phyloP scores from a whole-genome alignment of 2,797 vertebrate genomes.

The Xiphophorus birchmanni region DNA sequence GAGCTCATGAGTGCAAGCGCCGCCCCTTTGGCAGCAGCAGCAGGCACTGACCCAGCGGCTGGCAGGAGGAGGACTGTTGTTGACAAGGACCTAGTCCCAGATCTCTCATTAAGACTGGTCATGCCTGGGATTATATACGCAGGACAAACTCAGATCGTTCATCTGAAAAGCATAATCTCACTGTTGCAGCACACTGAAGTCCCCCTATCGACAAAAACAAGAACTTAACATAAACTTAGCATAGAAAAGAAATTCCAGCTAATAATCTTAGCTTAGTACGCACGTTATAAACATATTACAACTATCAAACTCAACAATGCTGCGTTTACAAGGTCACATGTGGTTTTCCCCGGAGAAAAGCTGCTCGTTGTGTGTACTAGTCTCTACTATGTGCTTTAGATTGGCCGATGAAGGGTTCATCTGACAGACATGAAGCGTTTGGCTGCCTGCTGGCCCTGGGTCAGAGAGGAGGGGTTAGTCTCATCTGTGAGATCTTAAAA shows the following conservation, averaged over 20 bases:
- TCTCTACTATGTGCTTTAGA: constrained; percentile 18
- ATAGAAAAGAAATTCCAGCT: not conserved
- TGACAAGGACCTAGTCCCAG: constrained; percentile 71
- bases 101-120: constrained; percentile 74
- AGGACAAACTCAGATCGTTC: constrained; percentile 46
- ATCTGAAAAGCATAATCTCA: constrained; percentile 45
- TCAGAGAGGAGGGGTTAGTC: constrained; percentile 53
- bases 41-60: constrained; percentile 58
- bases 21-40: constrained; percentile 69
- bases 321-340: constrained; percentile 19
- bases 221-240: constrained; percentile 19
- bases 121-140: constrained; percentile 69
- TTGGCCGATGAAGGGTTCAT: constrained; percentile 40
- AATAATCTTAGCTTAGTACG: constrained; percentile 6
- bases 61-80: constrained; percentile 66
- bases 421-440: constrained; percentile 57
- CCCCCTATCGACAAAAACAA: constrained; percentile 56
- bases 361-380: constrained; percentile 8
- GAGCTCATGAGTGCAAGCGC: constrained; percentile 58
- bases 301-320: constrained; percentile 23
- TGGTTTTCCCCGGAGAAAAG: constrained; percentile 13
- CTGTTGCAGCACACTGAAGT: constrained; percentile 33
- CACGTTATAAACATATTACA: constrained; percentile 14
- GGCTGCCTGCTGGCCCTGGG: constrained; percentile 51
- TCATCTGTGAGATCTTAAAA: constrained; percentile 56